phyloP scores from a whole-genome alignment of 2,888 invertebrate genomes.

The Scaptomyza parva region DNA sequence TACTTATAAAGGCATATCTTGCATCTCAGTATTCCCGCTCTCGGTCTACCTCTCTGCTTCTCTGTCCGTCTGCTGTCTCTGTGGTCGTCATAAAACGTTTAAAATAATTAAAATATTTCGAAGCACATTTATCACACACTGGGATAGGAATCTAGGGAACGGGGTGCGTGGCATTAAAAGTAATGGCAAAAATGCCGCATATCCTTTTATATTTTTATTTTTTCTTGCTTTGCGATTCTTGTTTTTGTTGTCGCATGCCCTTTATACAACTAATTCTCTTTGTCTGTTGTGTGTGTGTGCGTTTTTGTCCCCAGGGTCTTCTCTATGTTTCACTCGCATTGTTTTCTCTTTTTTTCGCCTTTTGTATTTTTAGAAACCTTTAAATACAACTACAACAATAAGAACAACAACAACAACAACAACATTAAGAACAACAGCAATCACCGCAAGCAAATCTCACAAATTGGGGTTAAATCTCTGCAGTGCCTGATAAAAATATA shows the following conservation, averaged over 20 bases:
- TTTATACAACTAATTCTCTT: slow-evolving; percentile 75
- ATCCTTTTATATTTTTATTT: slow-evolving; percentile 53
- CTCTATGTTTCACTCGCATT: slow-evolving; percentile 37
- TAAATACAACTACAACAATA: slow-evolving; percentile 66
- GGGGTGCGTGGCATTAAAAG: slow-evolving; percentile 33
- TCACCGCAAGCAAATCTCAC: slow-evolving; percentile 81
- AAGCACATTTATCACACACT: slow-evolving; percentile 80
- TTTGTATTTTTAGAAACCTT: slow-evolving; percentile 80
- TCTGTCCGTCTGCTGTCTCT: slow-evolving; percentile 15
- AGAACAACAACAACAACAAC: slow-evolving; percentile 11
- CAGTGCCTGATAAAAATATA: slow-evolving; percentile 79
- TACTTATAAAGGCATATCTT: slow-evolving; percentile 65
- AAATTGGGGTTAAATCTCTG: slow-evolving; percentile 81
- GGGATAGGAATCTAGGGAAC: slow-evolving; percentile 13
- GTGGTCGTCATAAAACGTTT: slow-evolving; percentile 81
- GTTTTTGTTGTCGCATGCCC: slow-evolving; percentile 48
- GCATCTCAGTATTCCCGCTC: slow-evolving; percentile 46
- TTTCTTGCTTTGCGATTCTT: slow-evolving; percentile 12
- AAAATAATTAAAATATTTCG: slow-evolving; percentile 83
- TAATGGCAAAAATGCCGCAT: slow-evolving; percentile 74
- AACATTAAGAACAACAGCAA: slow-evolving; percentile 50
- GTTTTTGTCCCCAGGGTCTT: slow-evolving; percentile 56
- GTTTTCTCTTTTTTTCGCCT: slow-evolving; percentile 64
- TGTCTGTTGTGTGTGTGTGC: slow-evolving; percentile 32
- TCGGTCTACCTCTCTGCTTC: neutral